A percentile compares a stretch with the other conserved stretches of the same genome.
These are phyloP conservation scores for Crenuchus spilurus DNA, from an alignment of 2,797 vertebrate species.

Conservation along the genomic window DNA sequence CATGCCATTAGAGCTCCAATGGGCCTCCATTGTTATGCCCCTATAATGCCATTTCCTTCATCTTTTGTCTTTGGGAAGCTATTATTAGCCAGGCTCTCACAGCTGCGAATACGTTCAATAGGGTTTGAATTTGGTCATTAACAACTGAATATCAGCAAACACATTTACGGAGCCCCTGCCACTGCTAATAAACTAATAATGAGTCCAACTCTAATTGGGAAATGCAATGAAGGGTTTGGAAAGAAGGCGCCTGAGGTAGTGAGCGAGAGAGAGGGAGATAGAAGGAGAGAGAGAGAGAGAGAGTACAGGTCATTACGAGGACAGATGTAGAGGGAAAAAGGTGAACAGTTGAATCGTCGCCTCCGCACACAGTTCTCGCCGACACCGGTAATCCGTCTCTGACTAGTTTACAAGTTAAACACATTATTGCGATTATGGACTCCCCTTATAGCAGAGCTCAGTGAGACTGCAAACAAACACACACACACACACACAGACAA, in stretches of 20 bases:
- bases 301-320: conserved; percentile 65
- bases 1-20: conserved; percentile 79
- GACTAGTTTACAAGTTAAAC: conserved; percentile 80
- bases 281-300: conserved; percentile 29
- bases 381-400: conserved; percentile 73
- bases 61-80: conserved; percentile 85
- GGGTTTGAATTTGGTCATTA: conserved; percentile 84
- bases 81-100: conserved; percentile 79
- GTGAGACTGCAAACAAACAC: conserved; percentile 57
- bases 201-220: conserved; percentile 81
- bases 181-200: conserved; percentile 85
- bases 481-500: conserved; percentile 53
- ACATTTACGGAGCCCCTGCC: conserved; percentile 78
- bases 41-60: conserved; percentile 85
- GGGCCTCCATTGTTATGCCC: conserved; percentile 77
- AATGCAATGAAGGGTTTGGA: conserved; percentile 75
- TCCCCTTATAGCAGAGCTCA: conserved; percentile 63
- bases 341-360: conserved; percentile 73
- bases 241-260: conserved; percentile 68
- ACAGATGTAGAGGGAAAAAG: conserved; percentile 78
- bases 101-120: conserved; percentile 75
- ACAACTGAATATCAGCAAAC: conserved; percentile 83
- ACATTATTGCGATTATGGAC: conserved; percentile 75
- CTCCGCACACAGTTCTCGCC: conserved; percentile 59
- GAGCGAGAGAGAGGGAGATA: conserved; percentile 25